Conservation (phyloP, 2,113 vertebrate genomes). For the Gallinago paraguaiae region DNA sequence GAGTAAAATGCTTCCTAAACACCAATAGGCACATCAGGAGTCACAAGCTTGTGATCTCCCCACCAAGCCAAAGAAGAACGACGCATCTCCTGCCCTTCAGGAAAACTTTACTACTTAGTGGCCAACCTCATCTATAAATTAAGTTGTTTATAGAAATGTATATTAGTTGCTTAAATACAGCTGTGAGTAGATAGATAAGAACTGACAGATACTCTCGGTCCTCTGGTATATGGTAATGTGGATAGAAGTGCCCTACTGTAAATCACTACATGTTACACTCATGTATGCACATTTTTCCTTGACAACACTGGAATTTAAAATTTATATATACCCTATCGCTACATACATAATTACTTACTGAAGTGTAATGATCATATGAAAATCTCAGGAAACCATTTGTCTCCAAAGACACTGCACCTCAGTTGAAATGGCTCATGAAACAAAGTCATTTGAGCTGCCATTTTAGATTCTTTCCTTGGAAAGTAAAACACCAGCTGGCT, state of each 20-base stretch:
- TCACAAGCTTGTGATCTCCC: not conserved
- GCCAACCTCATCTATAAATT: constrained; percentile 29
- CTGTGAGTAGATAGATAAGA: constrained; percentile 49
- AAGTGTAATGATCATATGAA: not conserved
- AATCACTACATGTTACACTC: not conserved
- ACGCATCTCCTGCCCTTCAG: not conserved
- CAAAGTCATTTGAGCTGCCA: not conserved
- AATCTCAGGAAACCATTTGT: constrained; percentile 31
- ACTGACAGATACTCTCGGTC: not conserved
- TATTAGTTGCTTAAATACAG: constrained; percentile 63
- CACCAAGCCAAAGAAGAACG: not conserved
- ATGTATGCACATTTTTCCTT: constrained; percentile 37
- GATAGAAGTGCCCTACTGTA: not conserved
- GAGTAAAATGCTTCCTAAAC: not conserved
- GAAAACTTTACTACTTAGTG: constrained; percentile 12
- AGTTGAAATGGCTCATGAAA: not conserved
- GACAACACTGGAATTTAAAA: constrained; percentile 40
- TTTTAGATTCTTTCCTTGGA: constrained; percentile 11
- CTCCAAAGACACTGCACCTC: not conserved
- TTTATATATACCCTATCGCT: not conserved
- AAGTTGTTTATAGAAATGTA: constrained; percentile 39
- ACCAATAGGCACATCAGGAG: not conserved
- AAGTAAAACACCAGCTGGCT: not conserved
- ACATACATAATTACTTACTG: not conserved
- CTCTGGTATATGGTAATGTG: not conserved